These are phyloP conservation scores for Blastobasis adustella DNA, from an alignment of 2,888 invertebrate species.

Conservation along the genomic window DNA sequence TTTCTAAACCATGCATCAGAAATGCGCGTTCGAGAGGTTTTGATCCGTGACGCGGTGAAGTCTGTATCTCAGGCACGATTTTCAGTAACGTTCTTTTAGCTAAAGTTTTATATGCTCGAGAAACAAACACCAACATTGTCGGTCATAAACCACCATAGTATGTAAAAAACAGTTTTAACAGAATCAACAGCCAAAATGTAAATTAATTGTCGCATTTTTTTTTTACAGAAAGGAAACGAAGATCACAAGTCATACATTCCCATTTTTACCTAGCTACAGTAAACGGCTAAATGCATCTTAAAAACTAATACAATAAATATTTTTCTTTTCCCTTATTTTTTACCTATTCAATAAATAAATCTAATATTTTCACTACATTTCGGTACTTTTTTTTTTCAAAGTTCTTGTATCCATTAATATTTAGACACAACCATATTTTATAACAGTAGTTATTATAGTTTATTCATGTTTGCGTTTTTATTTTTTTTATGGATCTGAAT, in stretches of 20 bases:
- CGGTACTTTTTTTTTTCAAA: conserved; percentile 45
- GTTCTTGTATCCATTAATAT: conserved; percentile 57
- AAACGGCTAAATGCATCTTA: conserved; percentile 64
- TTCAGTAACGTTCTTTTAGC: no score
- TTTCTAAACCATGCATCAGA: no score
- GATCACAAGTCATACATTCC: conserved; percentile 21
- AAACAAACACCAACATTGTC: no score
- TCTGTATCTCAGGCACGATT: no score
- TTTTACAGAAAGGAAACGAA: conserved; percentile 22
- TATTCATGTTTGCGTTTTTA: conserved; percentile 28
- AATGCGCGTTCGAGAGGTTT: no score
- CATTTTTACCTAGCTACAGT: conserved; percentile 51
- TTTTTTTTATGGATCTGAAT: conserved; percentile 40
- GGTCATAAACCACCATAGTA: no score
- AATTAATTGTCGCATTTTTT: conserved; percentile 13
- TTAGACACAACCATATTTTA: conserved; percentile 69
- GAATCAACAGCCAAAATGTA: conserved; percentile 13
- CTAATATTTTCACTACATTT: conserved; percentile 57
- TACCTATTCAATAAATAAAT: conserved; percentile 61
- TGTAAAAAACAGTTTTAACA: not conserved
- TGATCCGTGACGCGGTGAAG: no score
- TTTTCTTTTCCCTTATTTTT: conserved; percentile 66
- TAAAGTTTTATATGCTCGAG: no score
- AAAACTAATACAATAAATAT: conserved; percentile 64
- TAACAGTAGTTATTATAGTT: conserved; percentile 56